Evolutionary conservation across 2,797 vertebrate genomes (phyloP).

Genomic region (Gallinago solitaria): DNA sequence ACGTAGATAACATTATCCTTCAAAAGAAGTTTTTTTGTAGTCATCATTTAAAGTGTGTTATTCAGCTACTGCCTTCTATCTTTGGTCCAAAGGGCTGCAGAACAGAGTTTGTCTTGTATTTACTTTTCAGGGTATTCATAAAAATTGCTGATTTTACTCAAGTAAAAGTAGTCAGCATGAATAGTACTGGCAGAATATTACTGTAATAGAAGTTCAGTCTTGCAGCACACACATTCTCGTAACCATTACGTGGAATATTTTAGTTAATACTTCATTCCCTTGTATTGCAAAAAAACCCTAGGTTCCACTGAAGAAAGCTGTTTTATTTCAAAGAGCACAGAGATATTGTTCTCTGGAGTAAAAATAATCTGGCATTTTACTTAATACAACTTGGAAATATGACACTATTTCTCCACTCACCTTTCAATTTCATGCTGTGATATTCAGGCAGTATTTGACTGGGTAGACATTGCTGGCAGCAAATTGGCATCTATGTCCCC

Average conservation of each 20-base stretch:
- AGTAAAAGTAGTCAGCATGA: not conserved
- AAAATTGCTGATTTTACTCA: not conserved
- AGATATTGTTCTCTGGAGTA: not conserved
- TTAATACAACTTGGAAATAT: not conserved
- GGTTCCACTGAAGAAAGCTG: not conserved
- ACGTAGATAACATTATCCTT: not conserved
- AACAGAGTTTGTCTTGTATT: not conserved
- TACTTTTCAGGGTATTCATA: not conserved
- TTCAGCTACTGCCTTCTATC: not conserved
- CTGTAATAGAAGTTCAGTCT: not conserved
- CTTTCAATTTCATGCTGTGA: constrained; percentile 10
- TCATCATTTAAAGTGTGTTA: not conserved
- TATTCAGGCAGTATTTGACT: constrained; percentile 95
- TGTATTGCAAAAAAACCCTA: not conserved
- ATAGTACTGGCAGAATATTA: not conserved
- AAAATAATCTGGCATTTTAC: not conserved
- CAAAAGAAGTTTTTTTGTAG: not conserved
- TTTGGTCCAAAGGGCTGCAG: not conserved
- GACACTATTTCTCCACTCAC: not conserved
- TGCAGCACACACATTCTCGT: not conserved
- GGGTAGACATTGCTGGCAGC: constrained; percentile 93
- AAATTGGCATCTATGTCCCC: constrained; percentile 96
- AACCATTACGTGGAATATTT: not conserved
- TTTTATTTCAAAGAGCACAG: not conserved
- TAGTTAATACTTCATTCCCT: not conserved